Conservation (phyloP, 2,888 invertebrate species). For the Cotesia congregata region DNA sequence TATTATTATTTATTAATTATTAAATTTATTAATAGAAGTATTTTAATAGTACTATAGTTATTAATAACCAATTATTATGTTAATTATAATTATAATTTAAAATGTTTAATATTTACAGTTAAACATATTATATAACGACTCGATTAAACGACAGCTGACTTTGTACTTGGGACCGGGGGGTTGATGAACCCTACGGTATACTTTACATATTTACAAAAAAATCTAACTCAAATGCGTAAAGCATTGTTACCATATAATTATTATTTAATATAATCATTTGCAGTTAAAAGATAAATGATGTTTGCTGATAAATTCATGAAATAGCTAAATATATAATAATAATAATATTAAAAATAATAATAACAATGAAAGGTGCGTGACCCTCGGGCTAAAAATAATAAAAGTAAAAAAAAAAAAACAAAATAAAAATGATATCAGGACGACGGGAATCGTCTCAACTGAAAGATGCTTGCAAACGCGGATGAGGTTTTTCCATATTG, state of each 20-base stretch:
- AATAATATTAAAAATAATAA: conserved; percentile 19
- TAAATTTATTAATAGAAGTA: neutral
- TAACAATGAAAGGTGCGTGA: conserved; percentile 1
- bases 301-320: conserved; percentile 37
- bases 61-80: neutral
- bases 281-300: conserved; percentile 15
- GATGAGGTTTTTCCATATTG: conserved; percentile 47
- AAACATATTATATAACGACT: conserved; percentile 58
- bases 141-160: conserved; percentile 66
- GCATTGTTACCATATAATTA: conserved; percentile 33
- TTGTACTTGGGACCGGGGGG: conserved; percentile 70
- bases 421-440: conserved; percentile 9
- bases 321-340: no score
- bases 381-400: neutral
- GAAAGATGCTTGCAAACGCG: conserved; percentile 44
- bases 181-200: conserved; percentile 62
- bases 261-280: conserved; percentile 36
- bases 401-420: conserved; percentile 18
- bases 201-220: conserved; percentile 65
- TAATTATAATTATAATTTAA: conserved; percentile 6
- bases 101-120: conserved; percentile 56
- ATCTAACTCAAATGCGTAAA: conserved; percentile 21
- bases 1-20: neutral
- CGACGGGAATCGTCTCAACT: conserved; percentile 31
- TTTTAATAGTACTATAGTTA: neutral